Evolutionary conservation across 2,113 vertebrate species (phyloP), one percentile per base, ranked within the genome.

Genomic region (Parotia lawesii): DNA sequence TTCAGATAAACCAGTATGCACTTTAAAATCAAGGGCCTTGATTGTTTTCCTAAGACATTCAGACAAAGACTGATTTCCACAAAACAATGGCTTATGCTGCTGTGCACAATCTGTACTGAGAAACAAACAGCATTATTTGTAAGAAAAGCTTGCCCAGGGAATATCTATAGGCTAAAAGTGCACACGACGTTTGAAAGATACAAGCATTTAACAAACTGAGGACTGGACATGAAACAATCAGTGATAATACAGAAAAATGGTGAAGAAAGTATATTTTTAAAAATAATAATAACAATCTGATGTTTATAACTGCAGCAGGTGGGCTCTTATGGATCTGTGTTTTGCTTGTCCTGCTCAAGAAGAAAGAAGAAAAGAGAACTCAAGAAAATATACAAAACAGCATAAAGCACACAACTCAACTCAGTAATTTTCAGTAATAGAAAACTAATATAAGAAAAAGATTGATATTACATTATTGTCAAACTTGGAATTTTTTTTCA

Each of bases 341-440:
- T 96, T 88, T 95, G 69, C 88, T 75, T 85, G 35, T 97, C 86
- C 94, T 97, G 94, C 94, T 96, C 77, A 95, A 93, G 75, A 89
- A 95, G 78, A 97, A 51, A 94, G 67, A 89, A 97, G 95, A 92
- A 89, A 95, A 89, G 89, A 94, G 60, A 96, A 81, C 88, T 94
- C 62, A 97, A 94, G 72, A 95, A 97, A 96, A 95, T 15, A 87
- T 85, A 83, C 47, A 62, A 79, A 90, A 80, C 67, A 92, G 57
- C 19, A 58, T 21, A 93, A 51, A 72, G 53, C 78, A 93, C 15
- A 65, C 14, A 90, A 91, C 19, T 69, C 87, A 27, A 85, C 20
- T 37, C 24, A 69, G 9, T 47, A 5, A 64, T n/a, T 66, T 87
- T 84, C 58, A 69, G 60, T 45, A 58, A 18, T 2, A 50, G 21